Evolutionary conservation across 2,113 vertebrate species (phyloP).

Genomic region (mouse (Mus musculus)): DNA sequence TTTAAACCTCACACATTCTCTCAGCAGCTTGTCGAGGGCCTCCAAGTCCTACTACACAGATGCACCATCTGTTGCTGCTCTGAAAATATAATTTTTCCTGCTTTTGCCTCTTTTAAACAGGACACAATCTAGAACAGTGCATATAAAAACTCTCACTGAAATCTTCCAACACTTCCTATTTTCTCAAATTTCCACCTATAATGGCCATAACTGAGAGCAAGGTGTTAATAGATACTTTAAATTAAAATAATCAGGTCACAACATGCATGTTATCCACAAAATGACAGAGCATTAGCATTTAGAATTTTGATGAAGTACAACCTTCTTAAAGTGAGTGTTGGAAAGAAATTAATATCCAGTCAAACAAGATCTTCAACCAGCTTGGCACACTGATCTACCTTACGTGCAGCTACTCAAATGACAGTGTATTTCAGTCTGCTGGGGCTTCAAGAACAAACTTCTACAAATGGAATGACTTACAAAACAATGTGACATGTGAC

Average conservation of each 20-base stretch:
- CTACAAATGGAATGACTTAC: not conserved
- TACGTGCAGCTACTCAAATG: not conserved
- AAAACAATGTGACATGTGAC: not conserved
- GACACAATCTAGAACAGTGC: not conserved
- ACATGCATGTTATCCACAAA: not conserved
- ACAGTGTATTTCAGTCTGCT: not conserved
- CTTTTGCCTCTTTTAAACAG: not conserved
- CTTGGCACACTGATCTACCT: not conserved
- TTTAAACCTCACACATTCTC: slow-evolving; percentile 56
- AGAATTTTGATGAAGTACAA: not conserved
- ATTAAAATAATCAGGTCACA: slow-evolving; percentile 19
- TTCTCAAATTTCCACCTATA: slow-evolving; percentile 1
- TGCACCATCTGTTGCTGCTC: slow-evolving; percentile 53
- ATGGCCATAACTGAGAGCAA: slow-evolving; percentile 1
- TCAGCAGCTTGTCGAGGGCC: slow-evolving; percentile 36
- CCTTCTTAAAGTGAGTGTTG: slow-evolving; percentile 9
- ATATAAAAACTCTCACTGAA: slow-evolving; percentile 8
- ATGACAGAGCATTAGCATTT: not conserved
- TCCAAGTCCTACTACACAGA: not conserved
- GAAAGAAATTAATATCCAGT: not conserved
- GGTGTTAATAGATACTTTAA: not conserved
- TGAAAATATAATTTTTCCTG: slow-evolving; percentile 2
- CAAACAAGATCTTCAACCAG: not conserved
- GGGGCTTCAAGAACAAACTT: not conserved
- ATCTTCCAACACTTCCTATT: not conserved